A percentile compares a stretch with the other conserved stretches of the same genome.
These are phyloP conservation scores for Hydrotaea cyrtoneurina DNA, from an alignment of 2,888 invertebrate species.

Conservation along the genomic window DNA sequence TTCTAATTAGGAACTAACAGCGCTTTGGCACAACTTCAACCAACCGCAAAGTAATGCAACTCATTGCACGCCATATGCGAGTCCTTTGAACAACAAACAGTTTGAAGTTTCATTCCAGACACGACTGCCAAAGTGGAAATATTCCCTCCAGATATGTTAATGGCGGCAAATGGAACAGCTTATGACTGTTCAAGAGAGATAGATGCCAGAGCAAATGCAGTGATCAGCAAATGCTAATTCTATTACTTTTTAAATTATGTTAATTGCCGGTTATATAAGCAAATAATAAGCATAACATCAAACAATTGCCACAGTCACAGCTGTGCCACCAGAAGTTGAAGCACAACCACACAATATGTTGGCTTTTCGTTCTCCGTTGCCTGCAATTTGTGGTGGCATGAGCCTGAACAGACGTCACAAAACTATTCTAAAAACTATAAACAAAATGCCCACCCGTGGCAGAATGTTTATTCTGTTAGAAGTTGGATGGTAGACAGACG, in stretches of 20 bases:
- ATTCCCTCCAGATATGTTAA: background rate
- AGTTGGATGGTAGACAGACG: background rate
- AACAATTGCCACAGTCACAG: constrained; percentile 26
- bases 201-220: background rate
- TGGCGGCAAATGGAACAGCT: background rate
- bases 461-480: constrained; percentile 22
- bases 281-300: constrained; percentile 35
- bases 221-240: constrained; percentile 34
- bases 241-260: constrained; percentile 46
- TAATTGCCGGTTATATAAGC: constrained; percentile 44
- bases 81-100: background rate
- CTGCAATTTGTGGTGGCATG: background rate
- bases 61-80: background rate
- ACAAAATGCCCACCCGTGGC: constrained; percentile 55
- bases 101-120: background rate
- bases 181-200: background rate
- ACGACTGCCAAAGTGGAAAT: too few relatives aligned
- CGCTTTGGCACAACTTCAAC: background rate
- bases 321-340: background rate
- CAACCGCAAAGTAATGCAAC: background rate
- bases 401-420: background rate
- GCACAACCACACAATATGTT: background rate
- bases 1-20: constrained; percentile 1
- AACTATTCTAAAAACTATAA: constrained; percentile 1
- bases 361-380: background rate